Conservation (phyloP, 2,797 vertebrate genomes). For the Chromobotia macracanthus region DNA sequence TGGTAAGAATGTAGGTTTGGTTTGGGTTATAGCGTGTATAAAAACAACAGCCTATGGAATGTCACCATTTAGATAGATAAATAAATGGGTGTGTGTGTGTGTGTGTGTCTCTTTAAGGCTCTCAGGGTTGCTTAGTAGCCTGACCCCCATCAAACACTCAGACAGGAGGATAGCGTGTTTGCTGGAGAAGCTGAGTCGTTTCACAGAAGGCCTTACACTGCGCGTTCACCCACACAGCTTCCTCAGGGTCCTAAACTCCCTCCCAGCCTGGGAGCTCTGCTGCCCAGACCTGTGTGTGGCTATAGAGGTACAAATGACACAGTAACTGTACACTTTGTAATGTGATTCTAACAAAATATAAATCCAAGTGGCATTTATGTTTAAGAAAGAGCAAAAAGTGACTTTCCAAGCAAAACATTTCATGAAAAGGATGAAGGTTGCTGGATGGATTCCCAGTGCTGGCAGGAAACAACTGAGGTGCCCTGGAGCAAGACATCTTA, state of each 20-base stretch:
- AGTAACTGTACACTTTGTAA: not conserved
- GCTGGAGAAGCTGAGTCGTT: constrained; percentile 74
- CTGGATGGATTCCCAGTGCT: too few species aligned
- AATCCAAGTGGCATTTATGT: not conserved
- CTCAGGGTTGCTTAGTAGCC: constrained; percentile 70
- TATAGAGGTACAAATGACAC: constrained; percentile 70
- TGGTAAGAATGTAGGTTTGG: too few species aligned
- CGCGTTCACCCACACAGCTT: constrained; percentile 71
- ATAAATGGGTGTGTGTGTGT: not conserved
- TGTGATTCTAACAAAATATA: not conserved
- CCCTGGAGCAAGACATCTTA: too few species aligned
- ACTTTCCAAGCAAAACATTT: not conserved
- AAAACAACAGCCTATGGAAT: too few species aligned
- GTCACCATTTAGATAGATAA: too few species aligned
- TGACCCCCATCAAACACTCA: constrained; percentile 68
- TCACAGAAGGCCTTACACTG: constrained; percentile 68
- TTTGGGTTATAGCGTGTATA: too few species aligned
- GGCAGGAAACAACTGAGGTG: too few species aligned
- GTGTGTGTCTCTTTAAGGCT: constrained; percentile 67
- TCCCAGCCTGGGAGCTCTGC: constrained; percentile 79
- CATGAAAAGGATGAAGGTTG: not conserved
- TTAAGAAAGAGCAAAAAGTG: not conserved
- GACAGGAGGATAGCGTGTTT: constrained; percentile 69
- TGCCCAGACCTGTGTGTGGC: constrained; percentile 78
- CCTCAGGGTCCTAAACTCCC: constrained; percentile 70